Conservation (phyloP, 53 echinoderm and acorn worm genomes). For the Temnopleurus reevesii region DNA sequence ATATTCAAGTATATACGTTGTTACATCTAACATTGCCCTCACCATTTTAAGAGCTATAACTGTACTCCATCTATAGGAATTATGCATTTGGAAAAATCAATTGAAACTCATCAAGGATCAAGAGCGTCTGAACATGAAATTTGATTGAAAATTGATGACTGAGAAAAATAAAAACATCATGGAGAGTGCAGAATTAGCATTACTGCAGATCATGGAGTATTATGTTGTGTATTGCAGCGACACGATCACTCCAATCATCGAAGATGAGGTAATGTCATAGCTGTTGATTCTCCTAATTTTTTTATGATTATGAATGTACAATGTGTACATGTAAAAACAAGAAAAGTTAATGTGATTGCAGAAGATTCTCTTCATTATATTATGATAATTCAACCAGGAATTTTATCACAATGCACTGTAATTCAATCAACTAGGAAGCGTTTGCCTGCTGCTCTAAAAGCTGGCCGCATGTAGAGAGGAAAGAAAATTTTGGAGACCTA, state of each 20-base stretch:
- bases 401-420: too few relatives aligned
- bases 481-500: too few relatives aligned
- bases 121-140: background rate
- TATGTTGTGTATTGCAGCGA: background rate
- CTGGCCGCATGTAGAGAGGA: too few relatives aligned
- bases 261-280: background rate
- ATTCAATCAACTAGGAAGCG: too few relatives aligned
- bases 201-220: background rate
- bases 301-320: background rate
- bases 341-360: background rate
- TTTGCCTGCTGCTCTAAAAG: too few relatives aligned
- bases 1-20: too few relatives aligned
- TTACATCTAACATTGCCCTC: background rate
- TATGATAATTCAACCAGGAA: too few relatives aligned
- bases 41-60: background rate
- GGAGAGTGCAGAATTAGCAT: background rate
- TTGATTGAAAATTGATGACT: too few relatives aligned
- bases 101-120: background rate
- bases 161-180: background rate
- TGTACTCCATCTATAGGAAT: background rate
- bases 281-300: background rate
- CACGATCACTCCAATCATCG: background rate
- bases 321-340: background rate
- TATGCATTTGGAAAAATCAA: background rate
- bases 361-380: too few relatives aligned